phyloP scores from a whole-genome alignment of 2,113 vertebrate species.

The Vidua chalybeata region DNA sequence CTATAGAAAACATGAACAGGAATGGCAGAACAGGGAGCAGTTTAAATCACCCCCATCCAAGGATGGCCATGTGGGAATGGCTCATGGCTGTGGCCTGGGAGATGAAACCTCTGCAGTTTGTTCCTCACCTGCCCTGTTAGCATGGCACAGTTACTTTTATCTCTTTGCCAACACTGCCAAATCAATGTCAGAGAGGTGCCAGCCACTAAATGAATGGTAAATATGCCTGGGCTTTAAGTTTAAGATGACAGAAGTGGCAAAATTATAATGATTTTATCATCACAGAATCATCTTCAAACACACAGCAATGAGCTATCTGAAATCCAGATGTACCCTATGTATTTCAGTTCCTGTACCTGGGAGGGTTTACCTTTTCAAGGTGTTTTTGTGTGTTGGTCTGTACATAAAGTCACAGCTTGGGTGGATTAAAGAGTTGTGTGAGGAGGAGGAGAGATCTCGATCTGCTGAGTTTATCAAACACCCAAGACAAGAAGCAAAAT shows the following conservation, averaged over 20 bases:
- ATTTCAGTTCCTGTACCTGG: background rate
- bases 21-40: background rate
- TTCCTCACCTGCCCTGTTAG: background rate
- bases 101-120: background rate
- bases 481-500: background rate
- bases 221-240: background rate
- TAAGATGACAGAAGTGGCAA: background rate
- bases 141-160: background rate
- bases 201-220: background rate
- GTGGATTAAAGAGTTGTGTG: background rate
- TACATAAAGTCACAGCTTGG: background rate
- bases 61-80: background rate
- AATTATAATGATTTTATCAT: background rate
- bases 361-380: background rate
- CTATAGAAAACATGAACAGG: fast-evolving
- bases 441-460: background rate
- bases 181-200: background rate
- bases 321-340: background rate
- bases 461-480: background rate
- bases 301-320: background rate
- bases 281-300: background rate
- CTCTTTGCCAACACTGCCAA: background rate
- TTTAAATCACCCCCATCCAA: background rate
- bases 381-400: background rate
- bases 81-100: background rate